Conservation (phyloP, 2,797 vertebrate species). For the Poliocrania exsul region DNA sequence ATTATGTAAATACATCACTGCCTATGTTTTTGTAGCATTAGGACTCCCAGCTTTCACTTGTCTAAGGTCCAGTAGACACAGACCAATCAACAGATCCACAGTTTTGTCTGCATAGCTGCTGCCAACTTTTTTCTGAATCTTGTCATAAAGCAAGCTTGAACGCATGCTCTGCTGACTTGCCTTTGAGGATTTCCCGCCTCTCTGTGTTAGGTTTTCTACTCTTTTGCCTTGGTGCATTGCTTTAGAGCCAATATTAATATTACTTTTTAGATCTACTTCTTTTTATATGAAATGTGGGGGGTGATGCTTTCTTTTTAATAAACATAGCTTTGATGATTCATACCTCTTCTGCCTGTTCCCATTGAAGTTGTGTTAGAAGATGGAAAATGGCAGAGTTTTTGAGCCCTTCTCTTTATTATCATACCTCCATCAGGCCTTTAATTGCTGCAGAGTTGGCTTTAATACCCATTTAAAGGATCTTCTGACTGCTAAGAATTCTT, state of each 20-base stretch:
- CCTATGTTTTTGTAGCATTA: background rate
- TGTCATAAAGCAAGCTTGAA: background rate
- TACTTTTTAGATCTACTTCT: background rate
- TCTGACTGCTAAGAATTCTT: background rate
- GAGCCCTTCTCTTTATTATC: background rate
- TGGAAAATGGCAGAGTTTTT: background rate
- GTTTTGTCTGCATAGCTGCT: background rate
- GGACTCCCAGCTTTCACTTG: background rate
- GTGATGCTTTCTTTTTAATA: background rate
- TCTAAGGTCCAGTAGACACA: background rate
- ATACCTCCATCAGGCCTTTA: background rate
- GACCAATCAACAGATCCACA: accelerated
- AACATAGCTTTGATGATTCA: background rate
- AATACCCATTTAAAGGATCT: background rate
- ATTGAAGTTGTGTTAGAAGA: background rate
- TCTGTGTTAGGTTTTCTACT: background rate
- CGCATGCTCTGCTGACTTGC: background rate
- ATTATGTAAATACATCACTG: background rate
- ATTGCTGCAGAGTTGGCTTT: background rate
- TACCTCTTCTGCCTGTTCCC: background rate
- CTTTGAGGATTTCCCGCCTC: background rate
- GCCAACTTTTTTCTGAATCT: background rate
- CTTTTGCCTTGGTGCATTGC: background rate
- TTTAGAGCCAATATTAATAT: background rate
- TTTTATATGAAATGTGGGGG: background rate